Base-by-base conservation (phyloP, 53 echinoderm and acorn worm species). In the Astropecten irregularis region DNA sequence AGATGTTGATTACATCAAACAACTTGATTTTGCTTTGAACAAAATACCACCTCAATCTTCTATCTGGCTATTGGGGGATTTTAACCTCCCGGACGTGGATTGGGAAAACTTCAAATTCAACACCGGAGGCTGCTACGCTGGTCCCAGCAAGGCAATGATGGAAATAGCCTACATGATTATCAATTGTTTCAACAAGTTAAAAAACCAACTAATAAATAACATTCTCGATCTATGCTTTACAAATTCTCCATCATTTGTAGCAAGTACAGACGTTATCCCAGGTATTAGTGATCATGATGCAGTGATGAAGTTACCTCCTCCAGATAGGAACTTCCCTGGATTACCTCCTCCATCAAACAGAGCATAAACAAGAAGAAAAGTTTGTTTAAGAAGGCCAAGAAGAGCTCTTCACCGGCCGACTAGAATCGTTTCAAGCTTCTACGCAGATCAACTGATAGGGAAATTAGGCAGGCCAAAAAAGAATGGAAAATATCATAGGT, bases 211-310 rank as follows among this genome's bases (percentile, higher is more conserved):
- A 70, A 50, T 29, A 11, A 13, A 31, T 2, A 66, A 52, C 32
- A 83, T 50, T 0, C 26, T 55, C 3, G 69, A 68, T 18, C 20
- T 55, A 18, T 53, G 51, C 53, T 68, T 68, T 34, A 68, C 56
- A 2, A 55, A 30, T 31, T 38, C 18, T 23, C 67, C 77, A n/a
- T 49, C 68, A 10, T 77, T 50, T 71, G 77, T 87, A 3, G 66
- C 77, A 66, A 79, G 46, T 51, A 44, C 66, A 15, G 26, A 32
- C 19, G 69, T 87, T 9, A 87, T 66, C 13, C 77, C 79, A 10
- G 56, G 83, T 25, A 83, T 89, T 28, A 83, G 89, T 66, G 84
- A 88, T 54, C 88, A 88, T 82, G 27, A 71, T 1, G 88, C 83
- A 39, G 88, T 88, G 9, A 37, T 71, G 19, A 72, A 52, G 50